Base-by-base conservation (phyloP, 1,140 invertebrate species). In the Leptopilina clavipes region DNA sequence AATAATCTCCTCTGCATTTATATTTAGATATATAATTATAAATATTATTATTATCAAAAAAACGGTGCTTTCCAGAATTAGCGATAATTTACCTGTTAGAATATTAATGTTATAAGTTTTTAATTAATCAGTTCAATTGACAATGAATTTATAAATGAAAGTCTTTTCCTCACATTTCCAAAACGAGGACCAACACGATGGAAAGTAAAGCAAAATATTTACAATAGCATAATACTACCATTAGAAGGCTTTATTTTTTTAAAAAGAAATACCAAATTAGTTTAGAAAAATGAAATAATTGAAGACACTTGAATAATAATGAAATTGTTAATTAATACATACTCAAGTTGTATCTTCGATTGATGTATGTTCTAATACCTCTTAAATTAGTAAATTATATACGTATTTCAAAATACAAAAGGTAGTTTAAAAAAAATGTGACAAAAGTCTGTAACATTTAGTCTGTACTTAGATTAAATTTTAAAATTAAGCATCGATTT, bases 201-300 rank as follows among this genome's bases (percentile, higher is more conserved):
- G 59, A 65, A 65, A 65, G 59, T 65, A 65, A 65, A 65, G 25
- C 25, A 6, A 65, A 31, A 65, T 65, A 65, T 52, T 52, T 52
- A 52, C 48, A 52, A 52, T 65, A 65, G 19, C 19, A 11, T 65
- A 10, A 65, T 25, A 31, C 6, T 65, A 14, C 8, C 12, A 40
- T 22, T 3, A 19, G 48, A 65, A 19, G 37, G 17, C 31, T 52
- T 31, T 73, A 73, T 37, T 48, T 54, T 31, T 73, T 73, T 56
- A 72, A 72, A 72, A 8, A 31, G 44, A 72, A 72, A 8, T 17
- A 44, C 22, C 9, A 52, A 74, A 52, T 65, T n/a, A 45, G 31
- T 19, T 75, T 75, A 44, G 45, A 75, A 43, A 44, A 44, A 43
- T 70, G 11, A 31, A 31, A 31, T 11, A 9, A 22, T n/a, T 73